Evolutionary conservation across 92 coral and sea anemone genomes (phyloP), one percentile per base, ranked within the genome.

Genomic region (Palythoa grandis): DNA sequence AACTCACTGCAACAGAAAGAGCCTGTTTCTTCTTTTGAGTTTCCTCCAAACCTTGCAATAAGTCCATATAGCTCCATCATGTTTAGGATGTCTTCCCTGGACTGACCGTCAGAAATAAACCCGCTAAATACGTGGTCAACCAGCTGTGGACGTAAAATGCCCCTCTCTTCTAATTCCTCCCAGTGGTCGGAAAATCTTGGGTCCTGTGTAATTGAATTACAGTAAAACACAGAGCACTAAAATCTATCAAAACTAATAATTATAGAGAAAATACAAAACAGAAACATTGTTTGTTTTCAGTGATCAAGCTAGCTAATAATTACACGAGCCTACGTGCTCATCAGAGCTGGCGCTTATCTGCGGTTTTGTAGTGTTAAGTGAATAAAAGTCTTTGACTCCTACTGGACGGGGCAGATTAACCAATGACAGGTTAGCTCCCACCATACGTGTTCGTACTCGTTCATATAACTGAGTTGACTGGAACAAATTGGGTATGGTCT

Each of bases 181-280:
- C 97, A 93, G 73, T 87, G 90, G 52, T 91, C 95, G 6, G 95
- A 94, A 37, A 82, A 92, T 29, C 76, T 82, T 63, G 97, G 92
- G 73, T 93, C 89, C 97, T 93, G 50, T 93, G 50, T 22, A 25
- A 38, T 38, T 39, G 74, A 80, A 76, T 23, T 13, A 52, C 35
- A 37, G 12, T 71, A 75, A 48, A 20, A 53, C 50, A 4, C 24
- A 9, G 19, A 11, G 20, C 56, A 19, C 11, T 4, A n/a, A 16
- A 17, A 39, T 11, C 19, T 11, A 72, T 1, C 50, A 8, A 29
- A 43, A 74, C 5, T 43, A 43, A 43, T 29, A 29, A 29, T 29
- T 29, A 29, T 29, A 29, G 35, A 29, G 35, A 29, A 29, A 29
- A 1, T 29, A 29, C 1, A 29, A 29, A 29, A 29, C 35, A 29